phyloP scores from a whole-genome alignment of 2,797 vertebrate genomes.

The Pangasius krempfi region DNA sequence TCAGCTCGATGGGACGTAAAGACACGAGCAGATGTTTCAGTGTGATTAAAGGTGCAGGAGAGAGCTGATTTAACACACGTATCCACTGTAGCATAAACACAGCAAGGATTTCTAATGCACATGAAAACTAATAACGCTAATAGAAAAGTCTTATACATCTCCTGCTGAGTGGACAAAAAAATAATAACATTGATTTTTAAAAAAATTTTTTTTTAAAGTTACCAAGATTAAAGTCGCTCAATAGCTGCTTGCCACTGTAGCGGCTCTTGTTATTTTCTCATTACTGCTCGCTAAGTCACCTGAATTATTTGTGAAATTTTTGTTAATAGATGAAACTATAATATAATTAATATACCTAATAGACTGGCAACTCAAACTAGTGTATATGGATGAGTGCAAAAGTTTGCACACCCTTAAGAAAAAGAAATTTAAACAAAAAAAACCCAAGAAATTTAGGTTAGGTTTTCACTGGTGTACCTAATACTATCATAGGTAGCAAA shows the following conservation, averaged over 20 bases:
- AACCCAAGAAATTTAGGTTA: too few species aligned
- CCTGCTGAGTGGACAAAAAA: neutral
- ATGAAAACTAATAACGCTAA: neutral
- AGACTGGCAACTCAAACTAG: neutral
- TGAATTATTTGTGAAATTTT: neutral
- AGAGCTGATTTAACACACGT: neutral
- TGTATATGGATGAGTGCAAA: neutral
- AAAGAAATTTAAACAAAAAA: neutral
- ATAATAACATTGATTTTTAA: neutral
- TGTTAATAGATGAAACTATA: neutral
- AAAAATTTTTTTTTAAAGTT: neutral
- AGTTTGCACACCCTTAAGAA: neutral
- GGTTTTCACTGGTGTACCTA: neutral
- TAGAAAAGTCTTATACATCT: neutral
- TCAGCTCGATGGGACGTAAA: neutral
- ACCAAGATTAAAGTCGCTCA: neutral
- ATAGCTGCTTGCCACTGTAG: neutral
- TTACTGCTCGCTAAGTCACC: neutral
- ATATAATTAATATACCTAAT: neutral
- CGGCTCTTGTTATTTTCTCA: neutral
- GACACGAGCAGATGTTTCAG: neutral
- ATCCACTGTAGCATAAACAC: conserved; percentile 11
- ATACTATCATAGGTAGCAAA: neutral
- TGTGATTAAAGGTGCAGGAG: conserved; percentile 6
- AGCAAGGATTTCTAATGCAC: neutral